Evolutionary conservation across 2,797 vertebrate genomes (phyloP).

Genomic region (Cossypha niveicapilla): DNA sequence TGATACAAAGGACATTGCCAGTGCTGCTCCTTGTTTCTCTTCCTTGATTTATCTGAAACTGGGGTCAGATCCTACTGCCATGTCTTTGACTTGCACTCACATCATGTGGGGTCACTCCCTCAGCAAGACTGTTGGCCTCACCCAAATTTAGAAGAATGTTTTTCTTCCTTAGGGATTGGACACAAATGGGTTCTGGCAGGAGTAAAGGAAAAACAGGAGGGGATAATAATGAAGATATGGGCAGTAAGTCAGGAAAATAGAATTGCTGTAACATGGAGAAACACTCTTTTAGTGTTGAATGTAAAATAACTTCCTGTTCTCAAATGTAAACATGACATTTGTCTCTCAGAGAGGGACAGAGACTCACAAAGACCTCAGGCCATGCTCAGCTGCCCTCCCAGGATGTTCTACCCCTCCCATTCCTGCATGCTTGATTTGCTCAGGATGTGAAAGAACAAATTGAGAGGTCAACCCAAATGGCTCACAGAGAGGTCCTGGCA

Average conservation of each 20-base stretch:
- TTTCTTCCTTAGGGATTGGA: neutral
- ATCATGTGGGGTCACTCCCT: fast-evolving
- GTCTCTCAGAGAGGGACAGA: neutral
- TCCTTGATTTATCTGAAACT: neutral
- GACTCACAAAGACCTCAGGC: neutral
- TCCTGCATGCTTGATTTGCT: neutral
- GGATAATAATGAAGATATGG: neutral
- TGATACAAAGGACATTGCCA: neutral
- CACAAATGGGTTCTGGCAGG: neutral
- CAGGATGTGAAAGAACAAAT: neutral
- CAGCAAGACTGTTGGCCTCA: neutral
- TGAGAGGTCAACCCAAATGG: neutral
- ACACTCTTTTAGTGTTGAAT: neutral
- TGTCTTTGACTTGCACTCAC: neutral
- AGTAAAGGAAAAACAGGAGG: neutral
- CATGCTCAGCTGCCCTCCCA: neutral
- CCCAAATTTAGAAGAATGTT: neutral
- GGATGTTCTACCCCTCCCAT: neutral
- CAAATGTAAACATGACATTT: neutral
- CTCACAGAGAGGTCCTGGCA: neutral
- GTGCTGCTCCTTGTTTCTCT: neutral
- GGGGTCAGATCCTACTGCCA: neutral
- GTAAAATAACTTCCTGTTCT: neutral
- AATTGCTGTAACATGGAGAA: neutral
- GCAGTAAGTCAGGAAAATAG: neutral